Base-by-base conservation (phyloP, 2,888 invertebrate genomes). In the Nomada fucata region DNA sequence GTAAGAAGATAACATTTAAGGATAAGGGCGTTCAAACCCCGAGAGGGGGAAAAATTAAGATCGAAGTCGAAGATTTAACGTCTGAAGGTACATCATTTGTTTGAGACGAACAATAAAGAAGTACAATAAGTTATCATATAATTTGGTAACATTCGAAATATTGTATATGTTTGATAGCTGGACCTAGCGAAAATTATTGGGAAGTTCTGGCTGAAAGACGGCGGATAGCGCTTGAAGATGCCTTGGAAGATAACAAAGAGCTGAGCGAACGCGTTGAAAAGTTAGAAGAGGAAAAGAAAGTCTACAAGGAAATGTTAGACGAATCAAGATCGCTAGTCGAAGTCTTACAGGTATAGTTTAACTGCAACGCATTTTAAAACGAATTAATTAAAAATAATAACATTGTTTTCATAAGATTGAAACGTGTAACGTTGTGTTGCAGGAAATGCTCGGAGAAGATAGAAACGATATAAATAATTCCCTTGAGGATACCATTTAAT, bases 131-230 rank as follows among this genome's bases (percentile, higher is more conserved):
- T 15, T 2, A 11, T 23, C 29, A 2, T 11, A 20, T 20, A 15
- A 50, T 55, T 36, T 36, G 36, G 36, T 36, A 36, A 36, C 36
- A 36, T 36, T 36, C 0, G 1, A 36, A 5, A 65, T 44, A 53
- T 23, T 10, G 13, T 20, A 60, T 20, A 42, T 29, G 53, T 64
- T 44, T 72, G 9, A 18, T 42, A 94, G 95, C 95, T 76, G 95
- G 95, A 53, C 96, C 97, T 4, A 96, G 97, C 76, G 96, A 96
- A 90, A 95, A 95, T 83, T 97, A 97, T 92, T 97, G 97, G 97
- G 94, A 97, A 93, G 94, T 95, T 63, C 92, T 97, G 83, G 97
- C 97, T 36, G 97, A 97, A 91, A 96, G 96, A 89, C 95, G 97
- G 79, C 95, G 96, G 77, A 94, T 95, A 87, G 96, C 96, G 2